Evolutionary conservation across 2,888 invertebrate species (phyloP).

Genomic region (Caenorhabditis sp.): DNA sequence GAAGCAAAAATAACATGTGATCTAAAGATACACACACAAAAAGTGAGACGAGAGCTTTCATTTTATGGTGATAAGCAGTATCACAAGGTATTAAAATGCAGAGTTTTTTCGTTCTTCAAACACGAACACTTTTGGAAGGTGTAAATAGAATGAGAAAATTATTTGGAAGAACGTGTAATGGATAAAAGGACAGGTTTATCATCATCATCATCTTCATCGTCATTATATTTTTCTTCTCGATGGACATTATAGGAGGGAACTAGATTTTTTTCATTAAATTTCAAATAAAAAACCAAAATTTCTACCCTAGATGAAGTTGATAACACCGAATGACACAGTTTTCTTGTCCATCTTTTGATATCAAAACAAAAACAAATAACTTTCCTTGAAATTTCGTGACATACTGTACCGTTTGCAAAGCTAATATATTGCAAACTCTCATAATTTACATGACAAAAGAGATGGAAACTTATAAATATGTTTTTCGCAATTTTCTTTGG

Average conservation of each 20-base stretch:
- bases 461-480: background rate
- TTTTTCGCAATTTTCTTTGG: background rate
- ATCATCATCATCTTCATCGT: too few species aligned
- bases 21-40: too few species aligned
- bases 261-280: background rate
- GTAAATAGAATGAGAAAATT: too few species aligned
- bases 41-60: too few species aligned
- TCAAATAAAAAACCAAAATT: background rate
- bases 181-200: too few species aligned
- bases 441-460: background rate
- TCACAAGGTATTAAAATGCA: too few species aligned
- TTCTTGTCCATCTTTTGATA: background rate
- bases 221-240: background rate
- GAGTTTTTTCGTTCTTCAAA: too few species aligned
- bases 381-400: background rate
- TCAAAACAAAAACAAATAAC: background rate
- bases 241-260: background rate
- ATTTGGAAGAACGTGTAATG: too few species aligned
- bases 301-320: background rate
- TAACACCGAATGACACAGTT: background rate
- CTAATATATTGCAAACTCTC: background rate
- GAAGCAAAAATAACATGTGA: too few species aligned
- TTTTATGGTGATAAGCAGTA: too few species aligned
- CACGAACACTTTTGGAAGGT: too few species aligned
- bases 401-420: background rate